Conservation (phyloP, 2,113 vertebrate genomes). For the Callipepla squamata region DNA sequence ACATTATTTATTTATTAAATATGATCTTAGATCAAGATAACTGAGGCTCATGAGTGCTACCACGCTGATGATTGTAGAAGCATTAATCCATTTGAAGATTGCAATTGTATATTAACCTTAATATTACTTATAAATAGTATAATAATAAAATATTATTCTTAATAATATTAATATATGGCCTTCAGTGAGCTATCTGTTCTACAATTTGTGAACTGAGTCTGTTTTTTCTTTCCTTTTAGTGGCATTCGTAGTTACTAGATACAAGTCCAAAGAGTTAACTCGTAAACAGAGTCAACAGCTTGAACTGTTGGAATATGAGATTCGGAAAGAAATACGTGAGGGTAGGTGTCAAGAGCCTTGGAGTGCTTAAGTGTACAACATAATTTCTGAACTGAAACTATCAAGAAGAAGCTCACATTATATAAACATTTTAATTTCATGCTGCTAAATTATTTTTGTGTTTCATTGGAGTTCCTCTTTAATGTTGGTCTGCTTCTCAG, state of each 20-base stretch:
- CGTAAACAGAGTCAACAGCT: slow-evolving; percentile 84
- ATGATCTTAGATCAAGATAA: neutral
- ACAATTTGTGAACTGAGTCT: neutral
- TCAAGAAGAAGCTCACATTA: neutral
- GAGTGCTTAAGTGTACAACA: neutral
- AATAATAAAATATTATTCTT: neutral
- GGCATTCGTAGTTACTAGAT: slow-evolving; percentile 79
- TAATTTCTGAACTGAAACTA: slow-evolving; percentile 16
- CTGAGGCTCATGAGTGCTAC: neutral
- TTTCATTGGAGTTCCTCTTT: neutral
- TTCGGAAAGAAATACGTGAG: slow-evolving; percentile 92
- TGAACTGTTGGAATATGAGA: slow-evolving; percentile 87
- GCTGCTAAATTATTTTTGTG: neutral
- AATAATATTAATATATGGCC: neutral
- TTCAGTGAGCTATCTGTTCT: neutral
- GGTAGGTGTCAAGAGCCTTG: slow-evolving; percentile 76
- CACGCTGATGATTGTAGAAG: neutral
- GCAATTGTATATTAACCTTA: neutral
- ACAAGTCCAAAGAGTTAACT: slow-evolving; percentile 84
- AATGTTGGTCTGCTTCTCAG: neutral
- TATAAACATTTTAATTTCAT: neutral
- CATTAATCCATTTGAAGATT: neutral
- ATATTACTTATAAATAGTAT: neutral
- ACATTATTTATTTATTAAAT: neutral
- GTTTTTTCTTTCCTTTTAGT: slow-evolving; percentile 62